These are phyloP conservation scores for Brachyhypopomus occidentalis DNA, from an alignment of 2,113 vertebrate species.

Conservation along the genomic window DNA sequence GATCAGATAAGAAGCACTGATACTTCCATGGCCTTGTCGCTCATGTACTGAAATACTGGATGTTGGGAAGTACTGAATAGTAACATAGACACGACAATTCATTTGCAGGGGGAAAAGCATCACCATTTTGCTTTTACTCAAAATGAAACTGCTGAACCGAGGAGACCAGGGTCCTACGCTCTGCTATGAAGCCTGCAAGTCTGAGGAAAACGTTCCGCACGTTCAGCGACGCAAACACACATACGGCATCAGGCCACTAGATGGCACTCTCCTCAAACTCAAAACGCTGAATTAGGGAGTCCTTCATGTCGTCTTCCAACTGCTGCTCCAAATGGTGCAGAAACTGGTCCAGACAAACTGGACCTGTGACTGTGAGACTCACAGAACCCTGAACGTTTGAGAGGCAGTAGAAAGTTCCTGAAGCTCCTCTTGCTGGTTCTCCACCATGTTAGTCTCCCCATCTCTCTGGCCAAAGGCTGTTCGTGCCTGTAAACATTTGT, in stretches of 20 bases:
- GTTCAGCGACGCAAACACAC: not conserved
- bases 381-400: not conserved
- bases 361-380: not conserved
- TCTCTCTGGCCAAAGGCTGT: not conserved
- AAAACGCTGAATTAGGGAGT: not conserved
- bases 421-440: not conserved
- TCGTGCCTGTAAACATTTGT: constrained; percentile 17
- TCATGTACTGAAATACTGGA: not conserved
- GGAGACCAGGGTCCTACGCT: not conserved
- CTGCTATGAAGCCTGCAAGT: not conserved
- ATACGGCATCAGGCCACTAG: not conserved
- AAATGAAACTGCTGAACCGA: not conserved
- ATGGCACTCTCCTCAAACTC: constrained; percentile 4
- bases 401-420: not conserved
- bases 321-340: not conserved
- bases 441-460: not conserved
- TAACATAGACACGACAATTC: not conserved
- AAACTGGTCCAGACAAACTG: constrained; percentile 7
- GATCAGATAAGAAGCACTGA: not conserved
- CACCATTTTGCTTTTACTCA: not conserved
- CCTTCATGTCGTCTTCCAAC: not conserved
- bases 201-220: too few relatives aligned
- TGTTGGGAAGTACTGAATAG: constrained; percentile 1
- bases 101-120: not conserved
- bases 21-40: not conserved